A percentile compares a stretch with the other conserved stretches of the same genome.
Conservation (phyloP, 2,888 invertebrate genomes). For the Lasioglossum morio region DNA sequence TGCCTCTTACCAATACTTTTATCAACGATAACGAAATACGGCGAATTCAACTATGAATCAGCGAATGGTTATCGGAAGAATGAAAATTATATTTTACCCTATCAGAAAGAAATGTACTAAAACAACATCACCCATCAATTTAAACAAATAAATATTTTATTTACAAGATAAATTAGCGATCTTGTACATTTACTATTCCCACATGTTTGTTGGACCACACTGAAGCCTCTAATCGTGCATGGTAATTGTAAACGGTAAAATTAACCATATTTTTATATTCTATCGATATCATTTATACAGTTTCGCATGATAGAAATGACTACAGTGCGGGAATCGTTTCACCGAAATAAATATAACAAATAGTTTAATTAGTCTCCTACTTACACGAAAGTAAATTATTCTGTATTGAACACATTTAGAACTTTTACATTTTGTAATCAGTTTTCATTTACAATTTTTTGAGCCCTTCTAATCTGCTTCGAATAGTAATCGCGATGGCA, state of each 20-base stretch:
- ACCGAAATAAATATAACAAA: constrained; percentile 45
- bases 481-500: not conserved
- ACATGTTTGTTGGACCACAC: constrained; percentile 38
- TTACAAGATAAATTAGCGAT: constrained; percentile 69
- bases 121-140: constrained; percentile 50
- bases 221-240: constrained; percentile 11
- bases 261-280: constrained; percentile 27
- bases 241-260: constrained; percentile 20
- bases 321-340: constrained; percentile 28
- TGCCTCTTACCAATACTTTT: constrained; percentile 40
- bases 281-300: constrained; percentile 34
- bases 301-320: constrained; percentile 4
- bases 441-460: constrained; percentile 13
- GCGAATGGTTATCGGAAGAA: constrained; percentile 5
- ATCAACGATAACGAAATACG: constrained; percentile 42
- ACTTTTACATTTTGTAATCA: constrained; percentile 1
- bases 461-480: not conserved
- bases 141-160: constrained; percentile 80
- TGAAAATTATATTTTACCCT: not conserved
- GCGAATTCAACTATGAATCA: constrained; percentile 25
- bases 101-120: constrained; percentile 24
- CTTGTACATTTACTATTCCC: constrained; percentile 45
- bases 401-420: not conserved
- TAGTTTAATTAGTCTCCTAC: constrained; percentile 23
- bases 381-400: constrained; percentile 27